Evolutionary conservation across 2,888 invertebrate species (phyloP), one percentile per base, ranked within the genome.

Genomic region (Zaprionus bogoriensis): DNA sequence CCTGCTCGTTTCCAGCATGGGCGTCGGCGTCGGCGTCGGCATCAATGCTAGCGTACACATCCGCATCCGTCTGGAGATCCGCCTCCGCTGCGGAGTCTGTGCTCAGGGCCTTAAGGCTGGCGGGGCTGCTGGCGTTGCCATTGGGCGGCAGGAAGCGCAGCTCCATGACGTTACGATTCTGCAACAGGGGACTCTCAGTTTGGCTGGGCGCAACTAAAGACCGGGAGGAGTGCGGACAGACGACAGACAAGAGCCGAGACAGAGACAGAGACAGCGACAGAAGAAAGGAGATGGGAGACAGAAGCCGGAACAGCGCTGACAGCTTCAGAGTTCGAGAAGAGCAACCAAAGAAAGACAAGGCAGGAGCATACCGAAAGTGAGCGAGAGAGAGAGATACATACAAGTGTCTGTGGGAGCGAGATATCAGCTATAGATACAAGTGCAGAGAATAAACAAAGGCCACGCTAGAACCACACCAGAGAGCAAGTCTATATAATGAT

Each of bases 161-260:
- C 89, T 87, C 90, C 91, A 88, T 90, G 78, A 90, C 89, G 75
- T 90, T 90, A 78, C 89, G 89, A 88, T 90, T 90, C 90, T 90
- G 89, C 80, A 90, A 90, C 88, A 89, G 73, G 85, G 87, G 81
- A 90, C 85, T 32, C 89, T 88, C 79, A 89, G 86, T 88, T 77
- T 67, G 51, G 87, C 87, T 83, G 80, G 79, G 80, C 86, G 80
- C n/a, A 84, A 60, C 53, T n/a, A 17, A 30, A 20, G 28, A 6
- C 41, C 25, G 28, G 27, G 38, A 9, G 39, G 12, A 52, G 14
- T 25, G 41, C 36, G 51, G 36, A 41, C 48, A 19, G 30, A 50
- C 19, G n/a, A n/a, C n/a, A n/a, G n/a, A n/a, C n/a, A n/a, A n/a
- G n/a, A n/a, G n/a, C n/a, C n/a, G 6, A 9, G 9, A 12, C 12